Conservation (phyloP, 2,888 invertebrate species). For the Dyspetes luteomarginatus region DNA sequence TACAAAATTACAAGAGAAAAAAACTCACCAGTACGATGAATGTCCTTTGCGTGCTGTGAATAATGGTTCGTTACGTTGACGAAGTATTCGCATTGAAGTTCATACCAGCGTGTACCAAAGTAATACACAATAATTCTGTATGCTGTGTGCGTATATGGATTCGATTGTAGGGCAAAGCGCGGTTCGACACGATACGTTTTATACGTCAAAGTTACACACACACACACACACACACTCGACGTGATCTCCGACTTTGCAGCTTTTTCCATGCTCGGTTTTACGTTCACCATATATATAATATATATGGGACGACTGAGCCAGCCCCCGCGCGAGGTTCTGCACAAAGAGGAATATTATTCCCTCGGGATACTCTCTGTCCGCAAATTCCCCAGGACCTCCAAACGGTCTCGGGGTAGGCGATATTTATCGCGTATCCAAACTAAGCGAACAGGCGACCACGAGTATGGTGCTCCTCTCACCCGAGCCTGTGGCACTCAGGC, state of each 20-base stretch:
- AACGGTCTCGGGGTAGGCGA: slow-evolving; percentile 71
- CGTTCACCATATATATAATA: slow-evolving; percentile 11
- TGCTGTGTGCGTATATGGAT: slow-evolving; percentile 17
- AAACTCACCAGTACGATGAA: too few species aligned
- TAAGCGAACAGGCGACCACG: slow-evolving; percentile 52
- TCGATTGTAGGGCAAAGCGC: slow-evolving; percentile 65
- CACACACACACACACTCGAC: not conserved
- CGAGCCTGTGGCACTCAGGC: slow-evolving; percentile 65
- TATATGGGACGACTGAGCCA: not conserved
- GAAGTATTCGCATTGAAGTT: slow-evolving; percentile 39
- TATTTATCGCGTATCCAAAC: slow-evolving; percentile 78
- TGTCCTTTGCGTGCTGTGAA: too few species aligned
- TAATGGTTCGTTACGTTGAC: slow-evolving; percentile 68
- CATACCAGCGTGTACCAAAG: slow-evolving; percentile 27
- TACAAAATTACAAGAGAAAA: not conserved
- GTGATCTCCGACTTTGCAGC: slow-evolving; percentile 45
- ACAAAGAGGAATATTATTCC: slow-evolving; percentile 80
- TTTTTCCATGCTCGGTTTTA: slow-evolving; percentile 11
- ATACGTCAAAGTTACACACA: not conserved
- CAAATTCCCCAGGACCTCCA: slow-evolving; percentile 58
- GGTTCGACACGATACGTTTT: slow-evolving; percentile 38
- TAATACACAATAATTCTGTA: slow-evolving; percentile 36
- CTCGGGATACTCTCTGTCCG: slow-evolving; percentile 72
- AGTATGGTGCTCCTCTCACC: not conserved
- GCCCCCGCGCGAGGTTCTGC: slow-evolving; percentile 70